phyloP scores from a whole-genome alignment of 1,140 invertebrate genomes.

The Lerema accius region DNA sequence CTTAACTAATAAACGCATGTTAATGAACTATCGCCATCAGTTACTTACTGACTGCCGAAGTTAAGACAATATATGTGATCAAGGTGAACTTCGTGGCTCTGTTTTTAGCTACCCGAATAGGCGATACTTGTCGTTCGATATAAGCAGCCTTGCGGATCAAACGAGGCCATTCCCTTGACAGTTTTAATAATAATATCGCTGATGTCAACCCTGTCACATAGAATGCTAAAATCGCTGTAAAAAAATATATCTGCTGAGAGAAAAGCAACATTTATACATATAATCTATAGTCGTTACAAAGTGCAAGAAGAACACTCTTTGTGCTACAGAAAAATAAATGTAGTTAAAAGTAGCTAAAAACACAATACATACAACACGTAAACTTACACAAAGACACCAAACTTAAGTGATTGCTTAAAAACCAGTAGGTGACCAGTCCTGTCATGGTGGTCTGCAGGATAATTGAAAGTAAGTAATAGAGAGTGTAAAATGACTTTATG shows the following conservation, averaged over 20 bases:
- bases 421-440: neutral
- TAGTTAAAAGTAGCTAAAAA: too few relatives aligned
- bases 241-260: neutral
- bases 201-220: slow-evolving; percentile 20
- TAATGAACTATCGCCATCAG: too few relatives aligned
- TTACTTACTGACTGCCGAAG: slow-evolving; percentile 25
- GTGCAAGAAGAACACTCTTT: too few relatives aligned
- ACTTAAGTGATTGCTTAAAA: neutral
- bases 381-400: neutral
- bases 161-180: slow-evolving; percentile 29
- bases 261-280: too few relatives aligned
- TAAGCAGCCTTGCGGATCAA: slow-evolving; percentile 13
- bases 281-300: too few relatives aligned
- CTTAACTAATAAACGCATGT: too few relatives aligned
- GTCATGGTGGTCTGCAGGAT: neutral
- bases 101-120: neutral
- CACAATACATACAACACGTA: too few relatives aligned
- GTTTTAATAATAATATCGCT: slow-evolving; percentile 8
- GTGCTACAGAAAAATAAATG: too few relatives aligned
- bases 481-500: slow-evolving; percentile 2
- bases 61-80: slow-evolving; percentile 14
- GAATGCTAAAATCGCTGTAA: slow-evolving; percentile 30
- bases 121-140: slow-evolving; percentile 16
- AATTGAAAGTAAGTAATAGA: slow-evolving; percentile 7
- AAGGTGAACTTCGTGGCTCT: neutral